Evolutionary conservation across 2,113 vertebrate species (phyloP).

Genomic region (Dicrurus megarhynchus): DNA sequence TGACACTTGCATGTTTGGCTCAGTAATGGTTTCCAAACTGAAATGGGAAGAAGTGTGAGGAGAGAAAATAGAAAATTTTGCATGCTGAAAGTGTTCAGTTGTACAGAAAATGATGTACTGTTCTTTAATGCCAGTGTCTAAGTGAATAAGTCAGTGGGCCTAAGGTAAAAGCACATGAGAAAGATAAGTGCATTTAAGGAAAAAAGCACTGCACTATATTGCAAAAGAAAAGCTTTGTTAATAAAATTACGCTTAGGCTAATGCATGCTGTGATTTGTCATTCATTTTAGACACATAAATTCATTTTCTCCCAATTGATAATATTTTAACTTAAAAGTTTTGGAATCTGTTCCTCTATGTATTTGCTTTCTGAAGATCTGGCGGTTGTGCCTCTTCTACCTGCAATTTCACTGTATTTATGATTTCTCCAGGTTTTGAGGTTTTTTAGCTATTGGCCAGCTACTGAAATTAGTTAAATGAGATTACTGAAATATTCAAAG

Average conservation of each 20-base stretch:
- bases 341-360: not conserved
- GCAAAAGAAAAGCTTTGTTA: not conserved
- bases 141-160: not conserved
- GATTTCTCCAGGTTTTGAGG: not conserved
- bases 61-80: not conserved
- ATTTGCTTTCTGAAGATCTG: not conserved
- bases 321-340: not conserved
- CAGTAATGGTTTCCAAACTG: not conserved
- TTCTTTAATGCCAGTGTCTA: not conserved
- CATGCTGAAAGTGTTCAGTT: not conserved
- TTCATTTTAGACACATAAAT: not conserved
- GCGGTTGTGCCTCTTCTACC: not conserved
- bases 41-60: not conserved
- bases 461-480: not conserved
- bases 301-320: not conserved
- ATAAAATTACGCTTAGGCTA: not conserved
- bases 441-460: not conserved
- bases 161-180: not conserved
- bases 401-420: not conserved
- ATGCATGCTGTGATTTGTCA: not conserved
- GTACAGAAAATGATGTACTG: fast-evolving
- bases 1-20: not conserved
- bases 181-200: not conserved
- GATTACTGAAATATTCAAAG: not conserved
- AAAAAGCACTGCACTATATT: not conserved